Percentiles rank a stretch among this genome's conserved stretches.
These are phyloP conservation scores for Halocaridina rubra DNA, from an alignment of 2,888 invertebrate genomes.

Conservation along the genomic window DNA sequence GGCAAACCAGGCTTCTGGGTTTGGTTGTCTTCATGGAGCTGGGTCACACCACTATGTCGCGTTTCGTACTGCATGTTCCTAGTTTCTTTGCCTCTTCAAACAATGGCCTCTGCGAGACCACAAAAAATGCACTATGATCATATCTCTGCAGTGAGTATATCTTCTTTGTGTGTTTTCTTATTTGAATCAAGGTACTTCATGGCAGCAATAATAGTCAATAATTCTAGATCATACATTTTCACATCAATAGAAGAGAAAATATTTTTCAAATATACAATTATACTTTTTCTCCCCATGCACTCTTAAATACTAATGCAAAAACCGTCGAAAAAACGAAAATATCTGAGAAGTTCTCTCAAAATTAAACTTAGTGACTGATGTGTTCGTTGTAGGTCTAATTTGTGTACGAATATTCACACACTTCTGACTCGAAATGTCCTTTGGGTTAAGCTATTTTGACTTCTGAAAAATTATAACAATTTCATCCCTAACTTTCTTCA, in stretches of 20 bases:
- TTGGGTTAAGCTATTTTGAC: not conserved
- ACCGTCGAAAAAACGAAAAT: too few species aligned
- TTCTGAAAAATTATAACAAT: not conserved
- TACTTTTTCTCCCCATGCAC: too few species aligned
- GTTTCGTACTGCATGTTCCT: constrained; percentile 49
- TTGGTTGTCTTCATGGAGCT: constrained; percentile 20
- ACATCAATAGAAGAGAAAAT: not conserved
- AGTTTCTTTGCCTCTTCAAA: constrained; percentile 37
- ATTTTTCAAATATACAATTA: too few species aligned
- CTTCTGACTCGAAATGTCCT: too few species aligned
- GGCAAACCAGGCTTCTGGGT: constrained; percentile 28
- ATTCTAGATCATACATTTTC: not conserved
- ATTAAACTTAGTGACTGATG: too few species aligned
- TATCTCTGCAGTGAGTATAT: constrained; percentile 29
- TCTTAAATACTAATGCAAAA: too few species aligned
- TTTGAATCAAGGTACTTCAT: not conserved
- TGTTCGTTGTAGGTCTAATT: too few species aligned
- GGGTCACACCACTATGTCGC: constrained; percentile 21
- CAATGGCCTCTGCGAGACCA: constrained; percentile 14
- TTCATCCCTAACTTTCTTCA: not conserved
- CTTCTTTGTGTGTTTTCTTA: not conserved
- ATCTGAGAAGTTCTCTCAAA: too few species aligned
- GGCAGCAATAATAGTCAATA: not conserved
- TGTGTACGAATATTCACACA: too few species aligned
- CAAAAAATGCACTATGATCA: constrained; percentile 39